phyloP scores from a whole-genome alignment of 2,797 vertebrate genomes.

The Scarus forsteni region DNA sequence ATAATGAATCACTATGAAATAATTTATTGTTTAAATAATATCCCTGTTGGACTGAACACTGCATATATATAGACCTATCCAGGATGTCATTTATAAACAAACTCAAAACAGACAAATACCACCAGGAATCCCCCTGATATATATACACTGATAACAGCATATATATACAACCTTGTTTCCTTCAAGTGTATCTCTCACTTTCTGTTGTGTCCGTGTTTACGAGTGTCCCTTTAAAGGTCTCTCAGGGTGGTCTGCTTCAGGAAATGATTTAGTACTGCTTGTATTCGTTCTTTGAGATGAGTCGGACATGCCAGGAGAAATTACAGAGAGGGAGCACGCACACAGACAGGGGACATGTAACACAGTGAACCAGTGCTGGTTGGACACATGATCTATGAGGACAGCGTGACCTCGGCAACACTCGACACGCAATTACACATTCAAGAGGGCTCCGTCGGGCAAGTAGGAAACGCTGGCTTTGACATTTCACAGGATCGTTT shows the following conservation, averaged over 20 bases:
- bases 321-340: constrained; percentile 36
- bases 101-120: no score
- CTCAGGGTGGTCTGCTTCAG: constrained; percentile 60
- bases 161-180: background rate
- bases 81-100: no score
- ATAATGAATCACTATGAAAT: no score
- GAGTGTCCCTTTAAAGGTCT: constrained; percentile 32
- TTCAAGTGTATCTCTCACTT: constrained; percentile 22
- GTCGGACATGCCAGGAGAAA: constrained; percentile 43
- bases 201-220: constrained; percentile 20
- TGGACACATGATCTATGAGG: constrained; percentile 69
- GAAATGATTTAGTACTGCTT: constrained; percentile 67
- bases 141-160: background rate
- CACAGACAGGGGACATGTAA: constrained; percentile 35
- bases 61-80: no score
- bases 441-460: constrained; percentile 46
- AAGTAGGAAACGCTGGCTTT: constrained; percentile 63
- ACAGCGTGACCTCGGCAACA: constrained; percentile 68
- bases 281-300: constrained; percentile 38
- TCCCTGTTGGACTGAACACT: no score
- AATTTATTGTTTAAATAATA: no score
- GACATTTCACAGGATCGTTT: constrained; percentile 68
- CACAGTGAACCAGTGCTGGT: constrained; percentile 27
- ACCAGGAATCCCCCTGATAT: no score
- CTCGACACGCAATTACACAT: constrained; percentile 61